phyloP scores from a whole-genome alignment of 2,113 vertebrate species.

The Scortum barcoo region DNA sequence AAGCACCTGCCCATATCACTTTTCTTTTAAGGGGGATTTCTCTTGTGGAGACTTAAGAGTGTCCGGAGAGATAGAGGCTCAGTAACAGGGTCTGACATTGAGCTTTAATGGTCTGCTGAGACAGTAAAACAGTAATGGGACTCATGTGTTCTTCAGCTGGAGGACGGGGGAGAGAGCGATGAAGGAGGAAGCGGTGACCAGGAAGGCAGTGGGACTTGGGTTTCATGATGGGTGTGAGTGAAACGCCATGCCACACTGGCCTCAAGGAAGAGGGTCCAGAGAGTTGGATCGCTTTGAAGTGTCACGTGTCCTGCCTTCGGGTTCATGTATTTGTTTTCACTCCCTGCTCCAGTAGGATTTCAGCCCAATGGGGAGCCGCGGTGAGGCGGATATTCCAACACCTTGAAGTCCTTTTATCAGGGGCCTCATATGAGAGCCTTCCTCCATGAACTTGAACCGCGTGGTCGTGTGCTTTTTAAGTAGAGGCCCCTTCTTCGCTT shows the following conservation, averaged over 20 bases:
- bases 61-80: constrained; percentile 36
- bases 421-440: constrained; percentile 56
- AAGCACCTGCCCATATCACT: constrained; percentile 8
- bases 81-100: constrained; percentile 50
- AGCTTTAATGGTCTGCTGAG: constrained; percentile 73
- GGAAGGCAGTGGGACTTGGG: constrained; percentile 63
- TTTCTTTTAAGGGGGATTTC: constrained; percentile 22
- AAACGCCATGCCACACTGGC: constrained; percentile 61
- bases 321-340: constrained; percentile 78
- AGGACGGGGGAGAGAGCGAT: constrained; percentile 37
- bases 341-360: constrained; percentile 67
- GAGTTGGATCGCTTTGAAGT: constrained; percentile 75
- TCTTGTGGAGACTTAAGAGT: constrained; percentile 20
- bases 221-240: constrained; percentile 73
- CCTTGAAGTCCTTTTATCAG: constrained; percentile 75
- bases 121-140: constrained; percentile 79
- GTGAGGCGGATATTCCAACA: constrained; percentile 71
- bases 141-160: constrained; percentile 75
- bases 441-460: constrained; percentile 62
- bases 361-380: constrained; percentile 68
- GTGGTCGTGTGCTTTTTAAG: constrained; percentile 47
- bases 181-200: constrained; percentile 64
- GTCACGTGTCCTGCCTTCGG: constrained; percentile 61
- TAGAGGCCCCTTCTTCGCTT: constrained; percentile 41
- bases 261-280: constrained; percentile 62